A percentile compares a stretch with the other conserved stretches of the same genome.
Conservation (phyloP, 2,797 vertebrate species). For the Malurus splendens region DNA sequence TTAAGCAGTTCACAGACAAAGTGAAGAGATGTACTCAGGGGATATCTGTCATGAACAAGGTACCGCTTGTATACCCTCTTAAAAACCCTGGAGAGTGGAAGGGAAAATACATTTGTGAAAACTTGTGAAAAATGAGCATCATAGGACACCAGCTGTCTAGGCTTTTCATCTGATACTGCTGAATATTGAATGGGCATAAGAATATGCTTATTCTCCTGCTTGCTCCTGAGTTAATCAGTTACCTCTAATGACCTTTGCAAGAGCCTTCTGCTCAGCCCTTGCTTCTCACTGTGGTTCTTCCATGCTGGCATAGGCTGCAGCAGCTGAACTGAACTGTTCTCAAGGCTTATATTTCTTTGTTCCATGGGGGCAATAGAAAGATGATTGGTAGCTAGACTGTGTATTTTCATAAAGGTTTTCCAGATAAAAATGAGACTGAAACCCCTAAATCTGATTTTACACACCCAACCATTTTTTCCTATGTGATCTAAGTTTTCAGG, state of each 20-base stretch:
- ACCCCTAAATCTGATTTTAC: neutral
- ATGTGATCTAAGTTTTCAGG: neutral
- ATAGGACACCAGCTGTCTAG: constrained; percentile 30
- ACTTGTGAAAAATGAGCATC: neutral
- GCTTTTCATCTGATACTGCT: constrained; percentile 33
- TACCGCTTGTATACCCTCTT: neutral
- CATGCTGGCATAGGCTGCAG: neutral
- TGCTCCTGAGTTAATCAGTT: constrained; percentile 6
- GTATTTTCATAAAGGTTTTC: neutral
- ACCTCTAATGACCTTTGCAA: neutral
- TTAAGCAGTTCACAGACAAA: neutral
- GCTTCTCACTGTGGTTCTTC: neutral
- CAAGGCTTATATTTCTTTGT: neutral
- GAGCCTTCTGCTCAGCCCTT: neutral
- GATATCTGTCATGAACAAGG: neutral
- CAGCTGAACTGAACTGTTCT: neutral
- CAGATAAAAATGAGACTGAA: neutral
- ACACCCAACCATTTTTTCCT: neutral
- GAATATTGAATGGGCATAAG: constrained; percentile 36
- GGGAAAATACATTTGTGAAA: constrained; percentile 16
- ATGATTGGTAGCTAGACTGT: neutral
- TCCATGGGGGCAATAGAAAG: neutral
- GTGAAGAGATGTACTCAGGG: neutral
- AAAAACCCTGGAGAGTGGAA: neutral
- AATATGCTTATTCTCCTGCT: constrained; percentile 33